Conservation (phyloP, 2,797 vertebrate species). For the Sorex maritimensis region DNA sequence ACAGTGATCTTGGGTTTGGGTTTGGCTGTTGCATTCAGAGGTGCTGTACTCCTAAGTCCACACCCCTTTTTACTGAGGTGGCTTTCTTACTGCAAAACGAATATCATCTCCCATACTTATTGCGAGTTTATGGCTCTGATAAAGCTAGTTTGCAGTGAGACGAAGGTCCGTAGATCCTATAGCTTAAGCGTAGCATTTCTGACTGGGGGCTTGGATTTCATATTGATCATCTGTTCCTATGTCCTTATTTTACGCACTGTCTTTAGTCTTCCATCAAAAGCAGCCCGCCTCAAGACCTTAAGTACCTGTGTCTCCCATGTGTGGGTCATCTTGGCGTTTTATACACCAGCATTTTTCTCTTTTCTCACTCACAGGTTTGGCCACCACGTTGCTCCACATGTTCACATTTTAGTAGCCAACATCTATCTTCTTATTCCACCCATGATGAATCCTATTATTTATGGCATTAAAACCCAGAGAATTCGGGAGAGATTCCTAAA, state of each 20-base stretch:
- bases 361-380: conserved; percentile 84
- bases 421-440: conserved; percentile 71
- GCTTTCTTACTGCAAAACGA: conserved; percentile 75
- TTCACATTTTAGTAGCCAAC: conserved; percentile 80
- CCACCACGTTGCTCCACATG: conserved; percentile 59
- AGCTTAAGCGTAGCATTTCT: conserved; percentile 77
- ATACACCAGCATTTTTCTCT: conserved; percentile 79
- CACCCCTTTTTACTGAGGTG: conserved; percentile 73
- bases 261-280: conserved; percentile 73
- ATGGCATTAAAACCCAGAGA: conserved; percentile 74
- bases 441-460: conserved; percentile 79
- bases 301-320: conserved; percentile 82
- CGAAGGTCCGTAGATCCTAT: conserved; percentile 66
- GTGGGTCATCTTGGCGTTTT: conserved; percentile 76
- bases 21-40: conserved; percentile 59
- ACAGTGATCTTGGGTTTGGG: conserved; percentile 28
- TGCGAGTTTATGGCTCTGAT: conserved; percentile 84
- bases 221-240: conserved; percentile 81
- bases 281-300: conserved; percentile 72
- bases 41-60: conserved; percentile 63
- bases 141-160: conserved; percentile 78
- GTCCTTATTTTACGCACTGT: conserved; percentile 76
- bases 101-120: conserved; percentile 76
- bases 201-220: conserved; percentile 75
- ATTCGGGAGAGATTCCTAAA: conserved; percentile 70